Evolutionary conservation across 2,113 vertebrate species (phyloP), one percentile per base, ranked within the genome.

Genomic region (Atractosteus spatula): DNA sequence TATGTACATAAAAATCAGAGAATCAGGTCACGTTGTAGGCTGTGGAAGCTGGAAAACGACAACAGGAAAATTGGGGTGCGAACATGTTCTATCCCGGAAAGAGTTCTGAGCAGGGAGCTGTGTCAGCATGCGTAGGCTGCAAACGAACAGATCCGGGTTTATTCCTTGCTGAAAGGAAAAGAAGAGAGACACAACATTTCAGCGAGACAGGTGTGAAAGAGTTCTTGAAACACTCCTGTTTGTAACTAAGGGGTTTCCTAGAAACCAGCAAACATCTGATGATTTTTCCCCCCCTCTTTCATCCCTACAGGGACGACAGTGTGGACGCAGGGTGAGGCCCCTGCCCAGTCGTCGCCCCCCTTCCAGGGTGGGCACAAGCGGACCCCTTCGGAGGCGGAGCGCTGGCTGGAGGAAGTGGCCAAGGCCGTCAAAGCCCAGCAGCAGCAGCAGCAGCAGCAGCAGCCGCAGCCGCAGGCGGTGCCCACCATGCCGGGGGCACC

Each of bases 341-440:
- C 79, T 0, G 79, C 81, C 41, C 82, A 87, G 51, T 88, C 89
- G 17, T 77, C 91, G 62, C 88, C 93, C 55, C 70, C 85, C 0
- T 76, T 85, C 62, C 92, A 92, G 67, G 86, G 89, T 0, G 92
- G 96, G 41, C 96, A 97, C 86, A 93, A 82, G 74, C 90, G 96
- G 54, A 97, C 96, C 0, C 94, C 96, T 0, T 97, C 96, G 0
- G 96, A 97, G 81, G 96, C 96, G 0, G 96, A 97, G 79, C 83
- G 95, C 43, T 97, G 96, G 96, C 78, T 97, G 65, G 94, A 97
- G 62, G 95, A 97, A 70, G 96, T 96, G 10, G 93, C 96, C 54
- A 93, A 94, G 72, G 91, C 86, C 0, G 94, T 94, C 55, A 94
- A 89, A 73, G 85, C 92, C 3, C 94, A 94, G 69, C 92, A 88